Evolutionary conservation across 2,888 invertebrate species (phyloP).

Genomic region (Temnothorax unifasciatus): DNA sequence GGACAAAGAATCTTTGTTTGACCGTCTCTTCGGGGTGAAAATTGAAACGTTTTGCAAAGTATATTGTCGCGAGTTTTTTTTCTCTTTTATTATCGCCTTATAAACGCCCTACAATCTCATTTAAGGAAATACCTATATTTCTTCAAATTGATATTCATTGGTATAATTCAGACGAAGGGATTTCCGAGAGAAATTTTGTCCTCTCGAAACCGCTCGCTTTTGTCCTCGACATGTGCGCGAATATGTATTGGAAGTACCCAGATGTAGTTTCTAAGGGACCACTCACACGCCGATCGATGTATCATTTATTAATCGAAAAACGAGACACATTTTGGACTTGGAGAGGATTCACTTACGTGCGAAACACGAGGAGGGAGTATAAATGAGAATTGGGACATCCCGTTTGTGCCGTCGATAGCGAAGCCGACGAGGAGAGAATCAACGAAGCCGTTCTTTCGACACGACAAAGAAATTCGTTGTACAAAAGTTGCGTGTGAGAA

Average conservation of each 20-base stretch:
- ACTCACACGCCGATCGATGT: neutral
- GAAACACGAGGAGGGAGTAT: neutral
- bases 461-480: slow-evolving; percentile 33
- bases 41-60: neutral
- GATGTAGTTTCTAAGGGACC: neutral
- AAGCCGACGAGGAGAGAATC: slow-evolving; percentile 39
- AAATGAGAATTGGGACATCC: slow-evolving; percentile 29
- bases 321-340: slow-evolving; percentile 17
- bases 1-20: neutral
- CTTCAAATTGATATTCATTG: neutral
- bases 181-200: neutral
- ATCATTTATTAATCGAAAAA: slow-evolving; percentile 63
- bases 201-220: neutral
- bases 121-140: neutral
- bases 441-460: slow-evolving; percentile 38
- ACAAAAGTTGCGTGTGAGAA: slow-evolving; percentile 30
- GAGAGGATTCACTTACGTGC: neutral
- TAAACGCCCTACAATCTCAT: neutral
- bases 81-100: neutral
- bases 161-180: neutral
- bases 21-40: neutral
- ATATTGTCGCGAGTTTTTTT: too few species aligned
- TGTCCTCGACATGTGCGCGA: slow-evolving; percentile 1
- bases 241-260: neutral
- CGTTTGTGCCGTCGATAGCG: slow-evolving; percentile 32